phyloP scores from a whole-genome alignment of 2,888 invertebrate species.

The Dione juno region DNA sequence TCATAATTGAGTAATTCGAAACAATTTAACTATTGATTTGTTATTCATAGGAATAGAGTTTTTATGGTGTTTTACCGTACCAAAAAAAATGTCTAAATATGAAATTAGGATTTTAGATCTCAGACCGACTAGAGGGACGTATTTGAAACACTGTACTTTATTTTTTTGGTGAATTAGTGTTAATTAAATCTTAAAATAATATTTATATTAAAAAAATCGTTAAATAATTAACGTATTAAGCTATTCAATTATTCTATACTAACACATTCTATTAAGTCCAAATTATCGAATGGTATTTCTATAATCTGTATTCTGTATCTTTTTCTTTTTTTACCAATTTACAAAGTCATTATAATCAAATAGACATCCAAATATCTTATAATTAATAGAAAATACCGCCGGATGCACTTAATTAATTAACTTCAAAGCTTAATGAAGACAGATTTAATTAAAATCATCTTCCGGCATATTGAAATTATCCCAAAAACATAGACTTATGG shows the following conservation, averaged over 20 bases:
- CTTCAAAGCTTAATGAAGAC: conserved; percentile 19
- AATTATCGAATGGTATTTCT: no score
- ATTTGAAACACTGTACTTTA: no score
- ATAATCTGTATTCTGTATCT: no score
- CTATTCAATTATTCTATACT: no score
- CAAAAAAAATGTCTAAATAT: background rate
- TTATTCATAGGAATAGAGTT: background rate
- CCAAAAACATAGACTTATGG: conserved; percentile 3
- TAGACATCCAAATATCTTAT: conserved; percentile 17
- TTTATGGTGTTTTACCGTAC: background rate
- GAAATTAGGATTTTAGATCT: no score
- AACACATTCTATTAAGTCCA: no score
- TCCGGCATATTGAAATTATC: conserved; percentile 16
- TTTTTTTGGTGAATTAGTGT: background rate
- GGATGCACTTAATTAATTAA: conserved; percentile 21
- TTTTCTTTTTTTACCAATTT: background rate
- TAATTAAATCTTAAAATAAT: background rate
- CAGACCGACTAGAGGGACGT: no score
- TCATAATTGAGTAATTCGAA: background rate
- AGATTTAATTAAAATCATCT: conserved; percentile 5
- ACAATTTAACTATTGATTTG: background rate
- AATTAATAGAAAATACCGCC: conserved; percentile 17
- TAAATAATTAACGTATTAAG: no score
- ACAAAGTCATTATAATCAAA: conserved; percentile 5
- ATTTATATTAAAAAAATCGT: no score